phyloP scores from a whole-genome alignment of 2,888 invertebrate species.

The Drosophila anomalipes region DNA sequence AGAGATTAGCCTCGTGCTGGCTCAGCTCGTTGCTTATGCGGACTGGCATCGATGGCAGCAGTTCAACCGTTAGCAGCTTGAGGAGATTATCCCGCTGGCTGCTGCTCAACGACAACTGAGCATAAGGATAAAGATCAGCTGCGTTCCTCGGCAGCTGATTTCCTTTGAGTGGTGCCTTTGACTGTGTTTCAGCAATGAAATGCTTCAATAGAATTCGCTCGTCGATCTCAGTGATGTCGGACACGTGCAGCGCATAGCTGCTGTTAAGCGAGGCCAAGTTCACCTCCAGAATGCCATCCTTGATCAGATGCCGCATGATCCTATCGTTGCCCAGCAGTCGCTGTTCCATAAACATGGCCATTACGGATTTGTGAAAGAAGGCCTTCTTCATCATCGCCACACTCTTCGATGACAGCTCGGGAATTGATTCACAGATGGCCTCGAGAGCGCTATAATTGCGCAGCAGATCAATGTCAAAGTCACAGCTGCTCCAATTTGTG shows the following conservation, averaged over 20 bases:
- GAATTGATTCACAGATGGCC: slow-evolving; percentile 45
- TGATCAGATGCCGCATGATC: slow-evolving; percentile 52
- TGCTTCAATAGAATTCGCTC: slow-evolving; percentile 55
- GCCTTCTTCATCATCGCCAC: slow-evolving; percentile 41
- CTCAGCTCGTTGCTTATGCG: slow-evolving; percentile 27
- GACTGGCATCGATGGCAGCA: slow-evolving; percentile 39
- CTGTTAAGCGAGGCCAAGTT: slow-evolving; percentile 53
- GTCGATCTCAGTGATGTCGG: slow-evolving; percentile 64
- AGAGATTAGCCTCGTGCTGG: not conserved
- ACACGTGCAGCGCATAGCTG: slow-evolving; percentile 50
- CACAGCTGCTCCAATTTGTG: slow-evolving; percentile 34
- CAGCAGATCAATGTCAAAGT: slow-evolving; percentile 40
- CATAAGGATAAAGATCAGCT: not conserved
- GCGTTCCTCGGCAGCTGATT: not conserved
- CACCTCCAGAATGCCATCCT: slow-evolving; percentile 61
- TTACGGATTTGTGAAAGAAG: slow-evolving; percentile 52
- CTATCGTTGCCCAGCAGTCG: slow-evolving; percentile 57
- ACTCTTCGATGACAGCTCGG: slow-evolving; percentile 42
- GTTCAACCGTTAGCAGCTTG: slow-evolving; percentile 20
- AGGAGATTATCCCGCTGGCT: slow-evolving; percentile 21
- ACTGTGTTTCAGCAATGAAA: not conserved
- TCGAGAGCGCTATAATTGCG: slow-evolving; percentile 46
- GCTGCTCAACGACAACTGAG: not conserved
- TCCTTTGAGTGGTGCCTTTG: not conserved
- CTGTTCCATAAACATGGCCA: slow-evolving; percentile 57